Conservation (phyloP, 2,113 vertebrate species). For the Marcusenius ussheri region DNA sequence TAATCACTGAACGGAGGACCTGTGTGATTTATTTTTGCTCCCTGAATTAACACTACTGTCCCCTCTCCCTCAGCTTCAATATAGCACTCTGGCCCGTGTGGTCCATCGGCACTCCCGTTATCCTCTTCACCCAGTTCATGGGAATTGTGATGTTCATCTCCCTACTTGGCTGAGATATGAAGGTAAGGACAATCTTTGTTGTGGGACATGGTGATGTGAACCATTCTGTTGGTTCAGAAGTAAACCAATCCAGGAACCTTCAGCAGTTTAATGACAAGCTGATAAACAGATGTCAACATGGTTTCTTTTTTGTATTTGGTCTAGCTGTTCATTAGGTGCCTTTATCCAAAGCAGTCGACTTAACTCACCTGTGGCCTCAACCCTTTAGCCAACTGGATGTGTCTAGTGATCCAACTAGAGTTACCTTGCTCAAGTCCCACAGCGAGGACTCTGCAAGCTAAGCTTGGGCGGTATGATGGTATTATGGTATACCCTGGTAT, state of each 20-base stretch:
- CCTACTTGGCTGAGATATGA: constrained; percentile 68
- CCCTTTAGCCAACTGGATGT: neutral
- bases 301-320: neutral
- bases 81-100: constrained; percentile 85
- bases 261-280: neutral
- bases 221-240: neutral
- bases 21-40: neutral
- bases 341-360: neutral
- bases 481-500: neutral
- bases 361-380: neutral
- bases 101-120: constrained; percentile 84
- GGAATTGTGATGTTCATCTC: constrained; percentile 89
- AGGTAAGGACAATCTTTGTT: constrained; percentile 52
- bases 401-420: neutral
- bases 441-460: neutral
- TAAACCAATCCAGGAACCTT: neutral
- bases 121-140: constrained; percentile 95
- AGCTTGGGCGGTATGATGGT: neutral
- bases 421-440: neutral
- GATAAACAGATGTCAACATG: neutral
- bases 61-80: constrained; percentile 71
- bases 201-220: neutral
- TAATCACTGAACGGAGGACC: neutral
- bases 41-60: neutral
- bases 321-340: neutral